Conservation (phyloP, 2,888 invertebrate genomes). For the Stegana nigrithorax region DNA sequence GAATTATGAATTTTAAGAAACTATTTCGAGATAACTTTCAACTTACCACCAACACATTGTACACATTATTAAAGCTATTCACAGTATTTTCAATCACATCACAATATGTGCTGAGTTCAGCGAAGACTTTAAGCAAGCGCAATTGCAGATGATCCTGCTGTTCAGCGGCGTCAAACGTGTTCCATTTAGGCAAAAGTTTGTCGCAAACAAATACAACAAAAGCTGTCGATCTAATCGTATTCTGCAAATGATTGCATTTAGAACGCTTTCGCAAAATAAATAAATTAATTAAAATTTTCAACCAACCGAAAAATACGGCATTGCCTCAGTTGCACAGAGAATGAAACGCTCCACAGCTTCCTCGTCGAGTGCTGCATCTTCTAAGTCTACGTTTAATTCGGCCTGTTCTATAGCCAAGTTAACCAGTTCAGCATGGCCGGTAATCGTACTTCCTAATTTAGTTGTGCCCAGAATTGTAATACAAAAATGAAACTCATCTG, state of each 20-base stretch:
- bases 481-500: slow-evolving; percentile 90
- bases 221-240: slow-evolving; percentile 85
- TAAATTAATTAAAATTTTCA: background rate
- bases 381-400: slow-evolving; percentile 80
- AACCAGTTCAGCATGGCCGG: slow-evolving; percentile 88
- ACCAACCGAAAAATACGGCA: slow-evolving; percentile 88
- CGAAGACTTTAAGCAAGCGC: slow-evolving; percentile 86
- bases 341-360: slow-evolving; percentile 84
- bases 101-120: slow-evolving; percentile 84
- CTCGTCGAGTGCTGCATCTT: slow-evolving; percentile 72
- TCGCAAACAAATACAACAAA: slow-evolving; percentile 88
- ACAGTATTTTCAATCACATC: slow-evolving; percentile 82
- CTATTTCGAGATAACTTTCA: background rate
- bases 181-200: slow-evolving; percentile 80
- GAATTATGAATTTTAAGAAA: slow-evolving; percentile 2
- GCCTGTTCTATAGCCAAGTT: slow-evolving; percentile 88
- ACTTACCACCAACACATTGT: slow-evolving; percentile 82
- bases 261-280: slow-evolving; percentile 7
- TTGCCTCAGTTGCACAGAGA: slow-evolving; percentile 86
- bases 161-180: slow-evolving; percentile 74
- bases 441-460: slow-evolving; percentile 82
- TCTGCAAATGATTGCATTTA: slow-evolving; percentile 71
- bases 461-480: slow-evolving; percentile 88
- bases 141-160: slow-evolving; percentile 77
- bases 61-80: slow-evolving; percentile 80